Evolutionary conservation across 2,888 invertebrate genomes (phyloP).

Genomic region (Leptopilina drosophilae): DNA sequence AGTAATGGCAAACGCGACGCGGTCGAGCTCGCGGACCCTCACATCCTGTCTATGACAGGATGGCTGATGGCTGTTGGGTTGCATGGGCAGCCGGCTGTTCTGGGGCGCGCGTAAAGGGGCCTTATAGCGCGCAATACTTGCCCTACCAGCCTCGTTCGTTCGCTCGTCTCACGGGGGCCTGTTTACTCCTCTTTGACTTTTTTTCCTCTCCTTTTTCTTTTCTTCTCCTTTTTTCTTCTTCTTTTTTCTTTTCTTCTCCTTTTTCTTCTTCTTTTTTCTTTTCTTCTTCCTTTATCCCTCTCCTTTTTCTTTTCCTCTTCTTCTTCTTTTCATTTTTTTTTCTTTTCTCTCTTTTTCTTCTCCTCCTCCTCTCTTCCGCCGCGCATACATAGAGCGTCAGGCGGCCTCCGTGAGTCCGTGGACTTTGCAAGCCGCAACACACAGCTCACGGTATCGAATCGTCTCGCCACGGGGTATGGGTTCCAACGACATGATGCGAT

Average conservation of each 20-base stretch:
- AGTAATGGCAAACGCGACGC: conserved; percentile 54
- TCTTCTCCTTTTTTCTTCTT: no score
- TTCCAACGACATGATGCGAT: conserved; percentile 4
- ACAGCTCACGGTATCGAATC: conserved; percentile 63
- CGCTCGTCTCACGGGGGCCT: conserved; percentile 70
- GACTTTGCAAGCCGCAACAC: conserved; percentile 45
- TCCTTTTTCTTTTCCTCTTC: background rate
- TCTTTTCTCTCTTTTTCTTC: no score
- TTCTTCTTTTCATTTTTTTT: no score
- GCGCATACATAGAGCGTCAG: conserved; percentile 45
- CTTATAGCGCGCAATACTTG: conserved; percentile 59
- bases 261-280: no score
- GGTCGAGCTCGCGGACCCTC: conserved; percentile 73
- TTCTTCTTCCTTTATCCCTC: conserved; percentile 42
- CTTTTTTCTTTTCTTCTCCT: no score
- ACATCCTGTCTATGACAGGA: conserved; percentile 76
- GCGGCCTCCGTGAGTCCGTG: conserved; percentile 53
- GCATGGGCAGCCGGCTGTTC: conserved; percentile 54
- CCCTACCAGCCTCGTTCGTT: conserved; percentile 49
- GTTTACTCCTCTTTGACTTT: conserved; percentile 63
- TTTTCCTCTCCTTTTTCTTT: conserved; percentile 52
- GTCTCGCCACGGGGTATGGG: conserved; percentile 47
- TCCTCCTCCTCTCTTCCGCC: no score
- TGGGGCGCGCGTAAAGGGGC: conserved; percentile 55
- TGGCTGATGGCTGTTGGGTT: conserved; percentile 71